phyloP scores from a whole-genome alignment of 2,888 invertebrate genomes.

The Colostygia pectinataria region DNA sequence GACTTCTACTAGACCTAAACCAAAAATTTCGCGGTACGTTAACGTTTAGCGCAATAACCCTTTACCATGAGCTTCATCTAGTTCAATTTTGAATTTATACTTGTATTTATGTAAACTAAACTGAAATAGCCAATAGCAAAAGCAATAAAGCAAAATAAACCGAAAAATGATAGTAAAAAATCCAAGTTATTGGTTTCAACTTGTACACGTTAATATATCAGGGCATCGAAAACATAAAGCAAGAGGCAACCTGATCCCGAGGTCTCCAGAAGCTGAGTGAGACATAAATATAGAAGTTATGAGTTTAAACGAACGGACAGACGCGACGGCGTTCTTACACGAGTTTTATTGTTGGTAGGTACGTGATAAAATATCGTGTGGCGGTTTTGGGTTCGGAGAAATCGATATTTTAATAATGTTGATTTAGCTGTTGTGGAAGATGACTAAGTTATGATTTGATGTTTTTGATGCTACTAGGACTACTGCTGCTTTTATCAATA shows the following conservation, averaged over 20 bases:
- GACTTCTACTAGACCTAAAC: no score
- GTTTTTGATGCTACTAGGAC: background rate
- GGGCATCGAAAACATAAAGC: slow-evolving; percentile 34
- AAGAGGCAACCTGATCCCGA: slow-evolving; percentile 25
- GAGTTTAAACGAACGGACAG: slow-evolving; percentile 27
- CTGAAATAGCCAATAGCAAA: no score
- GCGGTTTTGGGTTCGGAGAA: slow-evolving; percentile 31
- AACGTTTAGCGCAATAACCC: no score
- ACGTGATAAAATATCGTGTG: slow-evolving; percentile 36
- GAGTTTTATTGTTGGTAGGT: slow-evolving; percentile 26
- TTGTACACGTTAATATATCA: slow-evolving; percentile 26
- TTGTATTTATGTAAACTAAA: no score
- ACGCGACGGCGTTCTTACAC: slow-evolving; percentile 17
- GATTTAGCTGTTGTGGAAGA: slow-evolving; percentile 11
- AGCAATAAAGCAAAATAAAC: no score
- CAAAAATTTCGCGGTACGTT: no score
- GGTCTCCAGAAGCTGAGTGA: slow-evolving; percentile 36
- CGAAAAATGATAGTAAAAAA: no score
- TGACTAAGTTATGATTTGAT: slow-evolving; percentile 12
- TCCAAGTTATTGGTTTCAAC: slow-evolving; percentile 20
- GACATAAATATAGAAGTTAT: slow-evolving; percentile 40
- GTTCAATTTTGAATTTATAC: no score
- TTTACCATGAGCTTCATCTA: no score
- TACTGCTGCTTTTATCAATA: no score
- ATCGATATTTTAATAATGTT: slow-evolving; percentile 32